Percentiles rank a stretch among this genome's conserved stretches.
Conservation (phyloP, 2,113 vertebrate genomes). For the Crotalus horridus region DNA sequence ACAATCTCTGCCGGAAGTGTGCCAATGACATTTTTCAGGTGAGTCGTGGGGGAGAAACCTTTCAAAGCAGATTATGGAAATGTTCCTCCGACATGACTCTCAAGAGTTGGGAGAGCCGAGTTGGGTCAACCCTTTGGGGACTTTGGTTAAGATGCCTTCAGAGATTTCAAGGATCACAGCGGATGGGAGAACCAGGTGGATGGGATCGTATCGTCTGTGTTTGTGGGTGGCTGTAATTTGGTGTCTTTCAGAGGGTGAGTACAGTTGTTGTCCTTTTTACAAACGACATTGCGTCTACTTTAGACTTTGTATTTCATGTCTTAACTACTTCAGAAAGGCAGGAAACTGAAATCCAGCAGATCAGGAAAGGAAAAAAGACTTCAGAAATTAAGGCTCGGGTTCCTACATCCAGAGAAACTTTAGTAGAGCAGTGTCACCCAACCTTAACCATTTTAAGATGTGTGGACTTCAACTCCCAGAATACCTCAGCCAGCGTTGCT, state of each 20-base stretch:
- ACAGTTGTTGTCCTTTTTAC: background rate
- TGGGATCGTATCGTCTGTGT: background rate
- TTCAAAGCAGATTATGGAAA: constrained; percentile 14
- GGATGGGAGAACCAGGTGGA: background rate
- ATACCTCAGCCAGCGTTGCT: too few relatives aligned
- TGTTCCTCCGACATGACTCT: background rate
- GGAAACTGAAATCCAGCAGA: background rate
- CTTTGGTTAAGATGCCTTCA: background rate
- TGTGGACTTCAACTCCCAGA: too few relatives aligned
- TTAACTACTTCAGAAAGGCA: background rate
- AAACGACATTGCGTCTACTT: background rate
- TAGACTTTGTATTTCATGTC: background rate
- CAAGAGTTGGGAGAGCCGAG: background rate
- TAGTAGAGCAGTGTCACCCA: too few relatives aligned
- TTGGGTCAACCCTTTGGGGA: background rate
- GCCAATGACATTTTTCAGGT: constrained; percentile 79
- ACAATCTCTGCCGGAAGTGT: constrained; percentile 79
- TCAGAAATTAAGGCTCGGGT: background rate
- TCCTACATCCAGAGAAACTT: too few relatives aligned
- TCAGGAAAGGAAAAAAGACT: background rate
- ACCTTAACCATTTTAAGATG: too few relatives aligned
- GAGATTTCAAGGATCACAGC: background rate
- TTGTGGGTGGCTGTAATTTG: background rate
- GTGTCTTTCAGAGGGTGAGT: background rate
- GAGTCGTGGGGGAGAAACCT: constrained; percentile 18